A percentile compares a stretch with the other conserved stretches of the same genome.
These are phyloP conservation scores for Paraescarpia echinospica DNA, from an alignment of 1,140 invertebrate species.

Conservation along the genomic window DNA sequence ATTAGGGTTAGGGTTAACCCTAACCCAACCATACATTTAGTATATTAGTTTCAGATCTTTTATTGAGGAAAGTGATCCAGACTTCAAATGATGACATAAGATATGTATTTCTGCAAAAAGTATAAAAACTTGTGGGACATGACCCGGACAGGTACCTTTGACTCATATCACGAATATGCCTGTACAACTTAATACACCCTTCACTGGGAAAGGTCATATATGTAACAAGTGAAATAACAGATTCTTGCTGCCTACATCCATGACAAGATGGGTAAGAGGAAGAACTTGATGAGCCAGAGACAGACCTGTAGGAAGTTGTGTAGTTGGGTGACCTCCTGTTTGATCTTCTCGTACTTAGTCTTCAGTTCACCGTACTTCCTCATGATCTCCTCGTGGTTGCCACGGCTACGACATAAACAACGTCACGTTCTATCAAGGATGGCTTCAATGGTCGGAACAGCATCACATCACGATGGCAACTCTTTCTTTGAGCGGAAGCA, in stretches of 20 bases:
- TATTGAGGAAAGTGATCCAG: too few relatives aligned
- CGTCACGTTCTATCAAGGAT: neutral
- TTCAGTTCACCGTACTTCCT: constrained; percentile 49
- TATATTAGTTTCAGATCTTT: too few relatives aligned
- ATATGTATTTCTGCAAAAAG: too few relatives aligned
- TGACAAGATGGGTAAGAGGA: neutral
- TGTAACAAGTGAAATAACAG: constrained; percentile 17
- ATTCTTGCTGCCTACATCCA: neutral
- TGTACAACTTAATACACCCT: too few relatives aligned
- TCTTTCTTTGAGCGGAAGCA: neutral
- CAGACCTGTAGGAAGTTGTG: constrained; percentile 37
- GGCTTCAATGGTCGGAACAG: neutral
- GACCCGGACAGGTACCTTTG: too few relatives aligned
- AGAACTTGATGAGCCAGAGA: neutral
- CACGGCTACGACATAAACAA: constrained; percentile 42
- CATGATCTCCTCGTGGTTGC: constrained; percentile 52
- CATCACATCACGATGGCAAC: neutral
- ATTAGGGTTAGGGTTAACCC: too few relatives aligned
- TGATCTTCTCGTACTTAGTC: constrained; percentile 45
- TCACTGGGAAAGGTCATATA: too few relatives aligned
- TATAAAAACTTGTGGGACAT: too few relatives aligned
- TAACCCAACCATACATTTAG: too few relatives aligned
- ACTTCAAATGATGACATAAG: too few relatives aligned
- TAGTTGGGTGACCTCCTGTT: constrained; percentile 48
- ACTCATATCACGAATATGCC: too few relatives aligned